Conservation (phyloP, 2,888 invertebrate species). For the Vannuccia rotundouncinata region DNA sequence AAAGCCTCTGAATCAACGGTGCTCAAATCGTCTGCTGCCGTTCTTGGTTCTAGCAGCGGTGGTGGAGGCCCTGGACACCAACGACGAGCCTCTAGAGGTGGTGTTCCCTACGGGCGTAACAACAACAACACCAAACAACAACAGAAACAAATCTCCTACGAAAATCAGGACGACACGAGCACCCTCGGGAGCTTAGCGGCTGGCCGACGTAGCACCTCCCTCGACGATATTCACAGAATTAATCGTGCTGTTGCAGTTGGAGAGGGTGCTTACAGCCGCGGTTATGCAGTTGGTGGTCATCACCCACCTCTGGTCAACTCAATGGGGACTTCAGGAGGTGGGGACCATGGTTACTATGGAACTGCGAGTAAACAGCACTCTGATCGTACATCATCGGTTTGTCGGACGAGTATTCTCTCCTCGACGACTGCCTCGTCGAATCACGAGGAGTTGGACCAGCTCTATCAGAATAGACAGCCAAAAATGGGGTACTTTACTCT, state of each 20-base stretch:
- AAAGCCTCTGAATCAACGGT: not conserved
- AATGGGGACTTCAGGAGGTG: not conserved
- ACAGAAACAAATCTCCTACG: not conserved
- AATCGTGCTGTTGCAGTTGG: not conserved
- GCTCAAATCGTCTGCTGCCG: not conserved
- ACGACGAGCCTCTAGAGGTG: not conserved
- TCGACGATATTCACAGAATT: not conserved
- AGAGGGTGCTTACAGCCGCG: slow-evolving; percentile 1
- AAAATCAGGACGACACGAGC: not conserved
- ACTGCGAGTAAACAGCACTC: not conserved
- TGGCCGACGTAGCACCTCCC: not conserved
- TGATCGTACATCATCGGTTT: not conserved
- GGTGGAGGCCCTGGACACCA: too few relatives aligned
- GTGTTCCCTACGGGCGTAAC: not conserved
- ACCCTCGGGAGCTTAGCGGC: not conserved
- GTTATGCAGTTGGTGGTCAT: slow-evolving; percentile 5
- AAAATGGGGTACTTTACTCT: slow-evolving; percentile 43
- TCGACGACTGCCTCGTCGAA: slow-evolving; percentile 52
- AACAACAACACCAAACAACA: not conserved
- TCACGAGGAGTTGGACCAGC: slow-evolving; percentile 49
- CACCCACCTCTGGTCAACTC: not conserved
- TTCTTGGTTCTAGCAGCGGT: too few relatives aligned
- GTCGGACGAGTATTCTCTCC: slow-evolving; percentile 45
- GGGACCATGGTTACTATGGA: not conserved
- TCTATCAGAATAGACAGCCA: slow-evolving; percentile 48